Conservation (phyloP, 2,797 vertebrate genomes). For the Cichlasoma orientale region DNA sequence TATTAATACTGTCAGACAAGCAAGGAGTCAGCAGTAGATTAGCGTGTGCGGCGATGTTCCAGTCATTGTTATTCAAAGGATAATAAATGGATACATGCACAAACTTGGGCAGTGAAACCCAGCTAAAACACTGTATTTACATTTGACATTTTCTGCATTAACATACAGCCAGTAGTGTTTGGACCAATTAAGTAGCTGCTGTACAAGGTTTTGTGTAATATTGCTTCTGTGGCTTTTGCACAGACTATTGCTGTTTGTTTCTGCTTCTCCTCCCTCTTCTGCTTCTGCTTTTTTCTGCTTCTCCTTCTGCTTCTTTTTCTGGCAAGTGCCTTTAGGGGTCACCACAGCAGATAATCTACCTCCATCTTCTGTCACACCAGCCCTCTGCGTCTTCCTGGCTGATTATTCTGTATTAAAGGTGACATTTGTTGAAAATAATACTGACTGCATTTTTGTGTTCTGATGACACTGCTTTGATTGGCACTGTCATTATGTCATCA, state of each 20-base stretch:
- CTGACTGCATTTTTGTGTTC: background rate
- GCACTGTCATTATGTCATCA: background rate
- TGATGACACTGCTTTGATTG: background rate
- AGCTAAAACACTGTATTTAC: conserved; percentile 25
- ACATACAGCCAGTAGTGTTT: conserved; percentile 39
- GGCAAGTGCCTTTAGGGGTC: background rate
- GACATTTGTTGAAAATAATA: background rate
- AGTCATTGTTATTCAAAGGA: conserved; percentile 25
- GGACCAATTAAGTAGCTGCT: conserved; percentile 55
- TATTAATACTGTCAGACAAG: conserved; percentile 6
- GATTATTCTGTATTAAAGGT: conserved; percentile 8
- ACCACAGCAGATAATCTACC: background rate
- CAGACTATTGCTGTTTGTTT: conserved; percentile 12
- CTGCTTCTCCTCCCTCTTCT: background rate
- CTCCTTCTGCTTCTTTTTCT: background rate
- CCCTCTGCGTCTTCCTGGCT: background rate
- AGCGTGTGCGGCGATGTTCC: conserved; percentile 1
- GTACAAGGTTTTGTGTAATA: conserved; percentile 15
- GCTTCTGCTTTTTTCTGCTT: background rate
- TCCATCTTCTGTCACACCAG: background rate
- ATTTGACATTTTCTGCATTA: conserved; percentile 46
- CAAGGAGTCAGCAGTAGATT: conserved; percentile 25
- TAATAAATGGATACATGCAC: conserved; percentile 36
- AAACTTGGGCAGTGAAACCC: conserved; percentile 32
- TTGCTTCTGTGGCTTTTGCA: conserved; percentile 24